phyloP scores from a whole-genome alignment of 2,113 vertebrate genomes.

The Malurus elegans region DNA sequence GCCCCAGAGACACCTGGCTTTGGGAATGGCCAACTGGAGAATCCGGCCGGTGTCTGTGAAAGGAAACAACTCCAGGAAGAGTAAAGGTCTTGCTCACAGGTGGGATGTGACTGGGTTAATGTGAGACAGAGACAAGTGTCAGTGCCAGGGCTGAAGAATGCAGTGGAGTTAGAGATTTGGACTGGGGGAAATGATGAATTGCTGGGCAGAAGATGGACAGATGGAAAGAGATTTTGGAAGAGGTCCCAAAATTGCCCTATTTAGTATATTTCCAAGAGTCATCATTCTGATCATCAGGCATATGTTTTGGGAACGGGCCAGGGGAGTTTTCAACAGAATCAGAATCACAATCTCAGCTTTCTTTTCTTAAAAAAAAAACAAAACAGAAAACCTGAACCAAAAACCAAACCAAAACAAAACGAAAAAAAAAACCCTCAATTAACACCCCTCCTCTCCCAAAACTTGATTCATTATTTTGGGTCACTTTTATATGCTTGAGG shows the following conservation, averaged over 20 bases:
- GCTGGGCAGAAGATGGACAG: slow-evolving; percentile 27
- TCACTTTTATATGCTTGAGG: neutral
- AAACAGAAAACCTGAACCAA: neutral
- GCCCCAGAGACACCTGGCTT: neutral
- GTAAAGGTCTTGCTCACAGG: neutral
- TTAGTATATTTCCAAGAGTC: slow-evolving; percentile 35
- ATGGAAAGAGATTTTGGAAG: slow-evolving; percentile 50
- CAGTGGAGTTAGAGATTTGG: neutral
- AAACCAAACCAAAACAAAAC: no score
- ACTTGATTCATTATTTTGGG: neutral
- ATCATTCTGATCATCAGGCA: neutral
- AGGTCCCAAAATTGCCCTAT: slow-evolving; percentile 32
- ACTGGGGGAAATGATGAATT: neutral
- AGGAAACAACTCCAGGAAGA: neutral
- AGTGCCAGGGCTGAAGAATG: neutral
- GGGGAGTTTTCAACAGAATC: slow-evolving; percentile 14
- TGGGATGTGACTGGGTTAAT: neutral
- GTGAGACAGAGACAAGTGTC: neutral
- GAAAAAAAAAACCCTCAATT: neutral
- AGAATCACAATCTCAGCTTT: neutral
- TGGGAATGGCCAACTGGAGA: neutral
- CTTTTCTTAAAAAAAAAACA: neutral
- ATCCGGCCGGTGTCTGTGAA: neutral
- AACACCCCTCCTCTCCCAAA: neutral
- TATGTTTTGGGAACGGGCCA: slow-evolving; percentile 27